Evolutionary conservation across 2,113 vertebrate species (phyloP), one percentile per base, ranked within the genome.

Genomic region (Oplegnathus fasciatus): DNA sequence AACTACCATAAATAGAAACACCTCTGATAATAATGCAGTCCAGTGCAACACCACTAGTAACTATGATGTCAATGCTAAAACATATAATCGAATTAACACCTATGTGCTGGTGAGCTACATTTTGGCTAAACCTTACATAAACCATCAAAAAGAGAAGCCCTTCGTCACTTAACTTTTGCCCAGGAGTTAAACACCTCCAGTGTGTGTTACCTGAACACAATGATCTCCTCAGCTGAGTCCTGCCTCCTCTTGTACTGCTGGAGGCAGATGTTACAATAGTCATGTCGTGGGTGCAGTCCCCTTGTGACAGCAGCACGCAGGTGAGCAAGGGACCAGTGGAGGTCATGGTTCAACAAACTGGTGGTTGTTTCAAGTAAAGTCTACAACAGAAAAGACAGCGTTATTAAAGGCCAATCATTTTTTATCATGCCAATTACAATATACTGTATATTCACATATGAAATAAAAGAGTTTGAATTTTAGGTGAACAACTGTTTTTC

Each of bases 281-380:
- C 98, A 48, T 98, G 97, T 57, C 97, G 97, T 4, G 98, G 98
- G 87, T 98, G 97, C 60, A 99, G 96, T 2, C 98, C 98, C 86
- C 94, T 95, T 28, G 97, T 97, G 88, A 99, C 96, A 0, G 97
- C 96, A 17, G 97, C 96, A 74, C 96, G 97, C 58, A 99, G 95
- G 90, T 99, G 97, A 71, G 97, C 96, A 80, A 99, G 92, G n/a
- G 98, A 99, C 98, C 98, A 99, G 78, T 99, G 98, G 75, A 99
- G 97, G 91, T 99, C 98, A 0, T 97, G 97, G 94, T 99, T 99
- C 65, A 99, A 76, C 58, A 99, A 96, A 85, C 84, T 98, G 0
- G 98, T 99, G 1, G 98, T 99, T 24, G 98, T 99, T 95, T 99
- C 98, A 42, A 99, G 92, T 76, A 99, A 94, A 4, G 98, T 99